Evolutionary conservation across 2,113 vertebrate species (phyloP), one percentile per base, ranked within the genome.

Genomic region (Cheilinus undulatus): DNA sequence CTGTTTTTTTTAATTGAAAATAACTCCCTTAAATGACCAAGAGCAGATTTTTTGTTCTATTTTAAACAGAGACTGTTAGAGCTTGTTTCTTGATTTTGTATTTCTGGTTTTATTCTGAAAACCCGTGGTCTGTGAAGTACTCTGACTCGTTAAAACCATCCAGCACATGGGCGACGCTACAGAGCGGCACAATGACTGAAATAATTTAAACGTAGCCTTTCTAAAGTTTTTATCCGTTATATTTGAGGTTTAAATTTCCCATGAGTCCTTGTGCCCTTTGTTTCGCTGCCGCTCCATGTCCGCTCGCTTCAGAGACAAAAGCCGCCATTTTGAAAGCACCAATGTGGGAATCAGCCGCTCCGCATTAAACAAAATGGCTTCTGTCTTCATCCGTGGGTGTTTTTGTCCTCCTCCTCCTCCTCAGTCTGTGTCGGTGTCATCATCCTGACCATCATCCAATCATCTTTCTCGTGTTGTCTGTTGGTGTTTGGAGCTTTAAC

Each of bases 301-400:
- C 1, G 43, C 59, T 69, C 19, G 40, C 78, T 76, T 66, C 20
- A 52, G 61, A 66, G 59, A 64, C 48, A 38, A 50, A 82, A 80
- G 67, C 46, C 30, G 73, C 83, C 82, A 88, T 88, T 87, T 92
- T 89, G 87, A 76, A 70, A 15, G 45, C 46, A 27, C 36, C 53
- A 86, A 87, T 88, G 86, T 85, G 80, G 57, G 24, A 40, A 6
- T 50, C 66, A 36, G 66, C 22, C 19, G 64, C 58, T 67, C 68
- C 66, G 70, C 88, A 84, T 91, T 92, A 86, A 73, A 81, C 86
- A 90, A 90, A 93, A 89, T 92, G 89, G 87, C 83, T 73, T 40
- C 49, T 49, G 57, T 64, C 61, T 61, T 75, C 52, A 62, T 53
- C 42, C 28, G 22, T 67, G 36, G 13, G 60, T 76, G 83, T 63